phyloP scores from a whole-genome alignment of 2,888 invertebrate species.

The Eucera pruinosa region DNA sequence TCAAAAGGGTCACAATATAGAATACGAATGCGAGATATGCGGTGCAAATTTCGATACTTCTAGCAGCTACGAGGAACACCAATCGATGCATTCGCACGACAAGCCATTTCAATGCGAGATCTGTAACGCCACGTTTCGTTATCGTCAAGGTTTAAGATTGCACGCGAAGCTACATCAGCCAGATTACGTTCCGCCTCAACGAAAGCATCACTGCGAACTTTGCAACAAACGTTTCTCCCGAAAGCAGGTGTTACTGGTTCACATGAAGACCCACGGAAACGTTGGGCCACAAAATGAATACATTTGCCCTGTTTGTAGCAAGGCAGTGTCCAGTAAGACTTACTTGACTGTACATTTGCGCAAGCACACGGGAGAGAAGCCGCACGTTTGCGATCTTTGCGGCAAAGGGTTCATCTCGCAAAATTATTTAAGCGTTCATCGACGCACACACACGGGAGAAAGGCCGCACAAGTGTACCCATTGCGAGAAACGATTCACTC shows the following conservation, averaged over 20 bases:
- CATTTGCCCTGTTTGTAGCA: constrained; percentile 87
- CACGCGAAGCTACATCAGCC: constrained; percentile 83
- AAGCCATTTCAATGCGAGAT: constrained; percentile 82
- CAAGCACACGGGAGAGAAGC: constrained; percentile 88
- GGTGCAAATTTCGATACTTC: constrained; percentile 78
- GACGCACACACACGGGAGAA: constrained; percentile 82
- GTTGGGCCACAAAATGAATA: constrained; percentile 84
- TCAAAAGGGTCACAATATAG: constrained; percentile 77
- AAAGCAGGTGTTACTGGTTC: constrained; percentile 82
- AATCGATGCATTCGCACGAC: constrained; percentile 76
- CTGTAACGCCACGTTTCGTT: constrained; percentile 82
- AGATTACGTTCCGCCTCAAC: constrained; percentile 82
- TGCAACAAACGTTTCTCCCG: constrained; percentile 83
- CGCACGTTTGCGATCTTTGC: constrained; percentile 86
- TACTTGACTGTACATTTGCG: constrained; percentile 87
- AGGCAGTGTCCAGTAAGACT: constrained; percentile 86
- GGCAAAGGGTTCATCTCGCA: constrained; percentile 83
- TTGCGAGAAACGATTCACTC: constrained; percentile 82
- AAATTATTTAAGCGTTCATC: constrained; percentile 82
- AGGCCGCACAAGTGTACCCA: constrained; percentile 82
- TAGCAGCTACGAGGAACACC: constrained; percentile 79
- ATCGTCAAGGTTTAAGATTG: constrained; percentile 80
- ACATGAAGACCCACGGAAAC: constrained; percentile 82
- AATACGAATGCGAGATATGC: constrained; percentile 81
- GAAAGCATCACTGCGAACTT: constrained; percentile 82